phyloP scores from a whole-genome alignment of 2,888 invertebrate species.

The Platycnemis pennipes region DNA sequence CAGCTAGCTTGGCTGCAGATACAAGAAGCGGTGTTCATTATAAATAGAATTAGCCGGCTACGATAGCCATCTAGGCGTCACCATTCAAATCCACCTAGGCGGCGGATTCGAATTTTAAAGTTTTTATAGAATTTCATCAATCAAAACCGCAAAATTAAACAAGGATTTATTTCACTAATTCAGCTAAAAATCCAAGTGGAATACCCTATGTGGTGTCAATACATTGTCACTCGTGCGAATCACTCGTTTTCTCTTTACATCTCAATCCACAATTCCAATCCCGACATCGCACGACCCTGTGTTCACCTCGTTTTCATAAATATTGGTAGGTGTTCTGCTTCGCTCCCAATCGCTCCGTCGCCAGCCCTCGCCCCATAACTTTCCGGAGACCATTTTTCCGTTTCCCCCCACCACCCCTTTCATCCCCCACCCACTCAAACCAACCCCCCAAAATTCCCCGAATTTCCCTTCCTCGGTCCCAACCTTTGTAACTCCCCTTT shows the following conservation, averaged over 20 bases:
- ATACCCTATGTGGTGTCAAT: no score
- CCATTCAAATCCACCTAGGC: no score
- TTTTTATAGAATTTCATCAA: no score
- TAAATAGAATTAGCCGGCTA: no score
- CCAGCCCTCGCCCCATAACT: neutral
- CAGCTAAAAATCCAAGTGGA: no score
- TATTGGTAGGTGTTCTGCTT: neutral
- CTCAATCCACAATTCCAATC: neutral
- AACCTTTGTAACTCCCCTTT: neutral
- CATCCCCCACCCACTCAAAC: neutral
- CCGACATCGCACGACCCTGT: neutral
- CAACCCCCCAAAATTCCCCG: neutral
- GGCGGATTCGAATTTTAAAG: no score
- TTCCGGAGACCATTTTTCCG: neutral
- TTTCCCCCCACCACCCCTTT: neutral
- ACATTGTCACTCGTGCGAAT: no score
- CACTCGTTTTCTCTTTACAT: neutral
- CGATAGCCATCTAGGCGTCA: no score
- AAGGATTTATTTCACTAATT: no score
- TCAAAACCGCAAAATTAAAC: no score
- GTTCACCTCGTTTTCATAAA: neutral
- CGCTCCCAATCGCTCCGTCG: neutral
- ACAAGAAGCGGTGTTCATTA: no score
- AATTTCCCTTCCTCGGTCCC: neutral
- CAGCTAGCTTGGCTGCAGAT: no score